Evolutionary conservation across 2,113 vertebrate species (phyloP).

Genomic region (Paralichthys olivaceus): DNA sequence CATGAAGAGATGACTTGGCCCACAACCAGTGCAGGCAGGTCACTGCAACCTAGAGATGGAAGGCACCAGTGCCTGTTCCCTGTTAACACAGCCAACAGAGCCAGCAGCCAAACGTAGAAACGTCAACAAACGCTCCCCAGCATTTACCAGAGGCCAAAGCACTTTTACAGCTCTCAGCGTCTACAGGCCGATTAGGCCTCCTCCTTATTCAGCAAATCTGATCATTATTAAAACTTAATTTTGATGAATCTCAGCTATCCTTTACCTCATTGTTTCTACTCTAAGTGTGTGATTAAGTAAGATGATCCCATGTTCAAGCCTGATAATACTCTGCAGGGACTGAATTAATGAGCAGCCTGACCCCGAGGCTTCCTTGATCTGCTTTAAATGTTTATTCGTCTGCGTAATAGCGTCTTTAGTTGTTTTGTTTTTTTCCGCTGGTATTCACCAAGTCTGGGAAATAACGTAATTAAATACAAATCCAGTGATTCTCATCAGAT

Average conservation of each 20-base stretch:
- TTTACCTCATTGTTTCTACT: not conserved
- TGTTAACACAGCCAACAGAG: slow-evolving; percentile 56
- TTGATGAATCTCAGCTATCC: not conserved
- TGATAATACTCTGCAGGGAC: slow-evolving; percentile 7
- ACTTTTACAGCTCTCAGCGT: slow-evolving; percentile 35
- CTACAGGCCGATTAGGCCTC: not conserved
- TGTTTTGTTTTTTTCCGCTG: not conserved
- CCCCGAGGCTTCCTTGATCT: slow-evolving; percentile 11
- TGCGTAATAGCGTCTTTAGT: not conserved
- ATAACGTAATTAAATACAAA: not conserved
- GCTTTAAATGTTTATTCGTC: slow-evolving; percentile 15
- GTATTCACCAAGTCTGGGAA: not conserved
- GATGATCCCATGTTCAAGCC: not conserved
- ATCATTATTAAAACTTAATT: slow-evolving; percentile 1
- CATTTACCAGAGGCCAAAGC: slow-evolving; percentile 35
- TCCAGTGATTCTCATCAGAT: not conserved
- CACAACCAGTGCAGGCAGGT: slow-evolving; percentile 74
- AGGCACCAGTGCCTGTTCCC: slow-evolving; percentile 66
- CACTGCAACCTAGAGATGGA: slow-evolving; percentile 81
- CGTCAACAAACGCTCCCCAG: slow-evolving; percentile 62
- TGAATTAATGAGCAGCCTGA: slow-evolving; percentile 25
- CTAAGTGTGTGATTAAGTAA: not conserved
- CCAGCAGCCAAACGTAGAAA: slow-evolving; percentile 54
- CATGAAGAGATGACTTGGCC: slow-evolving; percentile 66
- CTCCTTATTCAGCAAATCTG: not conserved